These are phyloP conservation scores for Dasyornis broadbenti DNA, from an alignment of 2,113 vertebrate species.

Conservation along the genomic window DNA sequence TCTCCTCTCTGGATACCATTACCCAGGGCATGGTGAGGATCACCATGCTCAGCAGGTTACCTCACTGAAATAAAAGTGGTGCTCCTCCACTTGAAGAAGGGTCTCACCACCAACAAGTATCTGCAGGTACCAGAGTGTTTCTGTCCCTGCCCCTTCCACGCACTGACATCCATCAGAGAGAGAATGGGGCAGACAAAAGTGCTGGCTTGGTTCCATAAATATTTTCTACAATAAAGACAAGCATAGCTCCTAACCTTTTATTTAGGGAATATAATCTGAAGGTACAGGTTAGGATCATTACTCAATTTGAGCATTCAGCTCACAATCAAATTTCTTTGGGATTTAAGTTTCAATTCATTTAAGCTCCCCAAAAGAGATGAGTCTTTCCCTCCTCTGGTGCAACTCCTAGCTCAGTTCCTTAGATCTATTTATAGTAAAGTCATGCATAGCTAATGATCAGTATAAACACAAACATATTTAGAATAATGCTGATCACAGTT, in stretches of 20 bases:
- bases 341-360: not conserved
- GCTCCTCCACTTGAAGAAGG: not conserved
- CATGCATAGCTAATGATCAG: not conserved
- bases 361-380: not conserved
- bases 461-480: slow-evolving; percentile 4
- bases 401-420: not conserved
- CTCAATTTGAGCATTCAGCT: not conserved
- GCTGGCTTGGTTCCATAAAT: not conserved
- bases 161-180: not conserved
- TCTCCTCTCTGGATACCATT: not conserved
- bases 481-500: slow-evolving; percentile 3
- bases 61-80: not conserved
- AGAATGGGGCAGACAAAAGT: not conserved
- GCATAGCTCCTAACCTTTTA: not conserved
- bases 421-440: slow-evolving; percentile 19
- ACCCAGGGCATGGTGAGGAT: not conserved
- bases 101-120: not conserved
- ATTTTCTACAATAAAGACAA: not conserved
- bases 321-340: not conserved
- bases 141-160: not conserved
- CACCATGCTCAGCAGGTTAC: not conserved
- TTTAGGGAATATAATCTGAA: not conserved
- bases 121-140: not conserved
- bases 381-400: not conserved
- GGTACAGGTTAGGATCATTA: not conserved